Percentiles rank a stretch among this genome's conserved stretches.
Evolutionary conservation across 2,113 vertebrate genomes (phyloP).

Genomic region (Coregonus clupeaformis): DNA sequence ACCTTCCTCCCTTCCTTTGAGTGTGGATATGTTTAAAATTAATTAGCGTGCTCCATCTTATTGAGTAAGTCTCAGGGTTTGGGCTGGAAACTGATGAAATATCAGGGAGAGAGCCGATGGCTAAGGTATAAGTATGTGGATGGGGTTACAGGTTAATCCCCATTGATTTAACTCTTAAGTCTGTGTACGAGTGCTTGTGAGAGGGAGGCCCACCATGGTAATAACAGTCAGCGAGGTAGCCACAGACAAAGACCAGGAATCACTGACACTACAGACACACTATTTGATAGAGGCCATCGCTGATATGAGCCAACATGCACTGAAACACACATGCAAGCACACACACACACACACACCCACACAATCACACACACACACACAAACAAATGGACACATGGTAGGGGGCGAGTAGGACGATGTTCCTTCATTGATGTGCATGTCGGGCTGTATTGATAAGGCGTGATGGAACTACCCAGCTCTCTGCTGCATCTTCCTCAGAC

Average conservation of each 20-base stretch:
- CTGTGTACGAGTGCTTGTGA: slow-evolving; percentile 73
- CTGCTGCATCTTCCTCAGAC: slow-evolving; percentile 38
- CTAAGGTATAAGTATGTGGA: slow-evolving; percentile 88
- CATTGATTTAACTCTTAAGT: slow-evolving; percentile 84
- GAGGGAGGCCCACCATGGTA: slow-evolving; percentile 55
- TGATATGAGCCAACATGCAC: no score
- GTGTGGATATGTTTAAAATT: slow-evolving; percentile 68
- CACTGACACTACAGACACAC: neutral
- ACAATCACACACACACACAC: neutral
- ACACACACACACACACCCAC: neutral
- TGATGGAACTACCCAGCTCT: slow-evolving; percentile 49
- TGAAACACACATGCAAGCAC: neutral
- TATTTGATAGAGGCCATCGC: no score
- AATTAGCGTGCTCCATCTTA: slow-evolving; percentile 83
- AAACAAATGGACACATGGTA: neutral
- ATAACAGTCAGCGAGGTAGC: neutral
- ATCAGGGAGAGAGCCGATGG: slow-evolving; percentile 82
- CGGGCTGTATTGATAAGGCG: slow-evolving; percentile 47
- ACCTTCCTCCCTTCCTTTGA: neutral
- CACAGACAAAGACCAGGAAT: neutral
- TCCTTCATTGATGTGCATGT: slow-evolving; percentile 4
- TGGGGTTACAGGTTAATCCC: slow-evolving; percentile 86
- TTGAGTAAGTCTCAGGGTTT: slow-evolving; percentile 83
- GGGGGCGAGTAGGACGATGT: slow-evolving; percentile 2
- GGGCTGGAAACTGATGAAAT: slow-evolving; percentile 85